A percentile compares a stretch with the other conserved stretches of the same genome.
phyloP scores from a whole-genome alignment of 2,888 invertebrate species.

The Nymphalis polychloros region DNA sequence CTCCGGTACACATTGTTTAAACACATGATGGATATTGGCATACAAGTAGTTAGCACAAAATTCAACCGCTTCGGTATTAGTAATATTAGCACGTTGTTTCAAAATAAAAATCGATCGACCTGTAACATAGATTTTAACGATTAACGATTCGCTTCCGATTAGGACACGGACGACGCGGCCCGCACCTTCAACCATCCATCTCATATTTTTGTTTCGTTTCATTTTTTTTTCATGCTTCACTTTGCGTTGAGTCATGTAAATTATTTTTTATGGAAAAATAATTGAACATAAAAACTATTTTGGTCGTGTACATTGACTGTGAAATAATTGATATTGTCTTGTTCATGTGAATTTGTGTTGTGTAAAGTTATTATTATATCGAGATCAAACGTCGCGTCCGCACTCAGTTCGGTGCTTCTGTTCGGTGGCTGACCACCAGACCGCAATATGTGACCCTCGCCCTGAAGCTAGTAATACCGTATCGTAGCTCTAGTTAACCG shows the following conservation, averaged over 20 bases:
- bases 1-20: constrained; percentile 39
- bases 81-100: constrained; percentile 35
- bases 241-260: constrained; percentile 64
- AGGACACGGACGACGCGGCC: constrained; percentile 57
- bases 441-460: constrained; percentile 68
- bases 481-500: constrained; percentile 72
- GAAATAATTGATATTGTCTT: constrained; percentile 73
- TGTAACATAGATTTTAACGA: constrained; percentile 17
- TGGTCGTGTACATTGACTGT: constrained; percentile 78
- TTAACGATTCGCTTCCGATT: constrained; percentile 34
- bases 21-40: constrained; percentile 43
- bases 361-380: constrained; percentile 60
- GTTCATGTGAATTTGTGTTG: constrained; percentile 82
- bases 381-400: constrained; percentile 72
- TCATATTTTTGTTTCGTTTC: constrained; percentile 48
- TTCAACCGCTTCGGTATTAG: constrained; percentile 37
- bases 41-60: constrained; percentile 42
- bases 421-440: constrained; percentile 66
- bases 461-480: constrained; percentile 64
- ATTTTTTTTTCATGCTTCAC: constrained; percentile 64
- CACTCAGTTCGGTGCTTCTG: constrained; percentile 75
- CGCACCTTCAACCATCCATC: constrained; percentile 52
- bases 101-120: constrained; percentile 29
- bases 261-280: constrained; percentile 49
- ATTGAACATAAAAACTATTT: constrained; percentile 73